Percentiles rank a stretch among this genome's conserved stretches.
phyloP scores from a whole-genome alignment of 2,113 vertebrate species.

The Aphyosemion australe region DNA sequence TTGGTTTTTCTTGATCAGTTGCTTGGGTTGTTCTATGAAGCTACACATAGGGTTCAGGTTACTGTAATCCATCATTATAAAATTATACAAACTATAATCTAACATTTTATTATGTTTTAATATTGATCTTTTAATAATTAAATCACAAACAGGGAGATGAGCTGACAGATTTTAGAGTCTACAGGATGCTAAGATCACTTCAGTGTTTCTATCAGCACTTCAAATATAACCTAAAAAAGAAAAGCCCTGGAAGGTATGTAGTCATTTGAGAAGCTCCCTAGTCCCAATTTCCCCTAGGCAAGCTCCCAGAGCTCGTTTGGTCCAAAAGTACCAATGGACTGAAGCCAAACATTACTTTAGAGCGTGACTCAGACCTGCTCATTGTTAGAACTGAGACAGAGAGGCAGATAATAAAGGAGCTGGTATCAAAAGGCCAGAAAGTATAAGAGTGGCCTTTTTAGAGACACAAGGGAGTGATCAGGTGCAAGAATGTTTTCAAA shows the following conservation, averaged over 20 bases:
- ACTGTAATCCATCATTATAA: background rate
- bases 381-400: background rate
- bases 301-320: background rate
- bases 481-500: background rate
- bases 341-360: background rate
- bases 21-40: background rate
- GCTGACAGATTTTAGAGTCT: background rate
- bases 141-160: background rate
- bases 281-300: background rate
- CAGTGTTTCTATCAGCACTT: background rate
- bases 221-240: background rate
- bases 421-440: background rate
- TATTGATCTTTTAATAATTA: background rate
- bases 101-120: background rate
- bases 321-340: background rate
- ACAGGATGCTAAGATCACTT: background rate
- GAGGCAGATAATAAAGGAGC: slow-evolving; percentile 8
- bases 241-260: background rate
- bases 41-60: background rate
- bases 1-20: background rate
- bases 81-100: background rate
- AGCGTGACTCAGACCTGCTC: background rate
- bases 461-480: background rate
- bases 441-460: background rate
- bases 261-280: background rate